Percentiles rank a stretch among this genome's conserved stretches.
Conservation (phyloP, 2,797 vertebrate genomes). For the Botia almorhae region DNA sequence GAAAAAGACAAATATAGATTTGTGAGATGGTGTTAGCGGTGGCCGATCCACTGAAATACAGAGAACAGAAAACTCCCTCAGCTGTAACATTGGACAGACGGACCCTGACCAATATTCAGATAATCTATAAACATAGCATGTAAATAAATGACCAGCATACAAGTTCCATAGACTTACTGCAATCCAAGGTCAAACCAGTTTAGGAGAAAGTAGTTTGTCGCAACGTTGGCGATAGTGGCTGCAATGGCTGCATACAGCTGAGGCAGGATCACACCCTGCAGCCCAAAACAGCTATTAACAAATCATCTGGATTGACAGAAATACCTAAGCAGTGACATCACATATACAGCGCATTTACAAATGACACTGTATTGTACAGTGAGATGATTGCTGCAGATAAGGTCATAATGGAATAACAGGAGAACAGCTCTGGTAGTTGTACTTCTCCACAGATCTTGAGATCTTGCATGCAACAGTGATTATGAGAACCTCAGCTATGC, state of each 20-base stretch:
- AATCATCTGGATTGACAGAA: background rate
- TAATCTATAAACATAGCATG: background rate
- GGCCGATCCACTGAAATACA: constrained; percentile 84
- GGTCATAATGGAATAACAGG: background rate
- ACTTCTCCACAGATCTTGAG: too few relatives aligned
- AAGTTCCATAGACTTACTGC: constrained; percentile 74
- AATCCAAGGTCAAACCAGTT: constrained; percentile 84
- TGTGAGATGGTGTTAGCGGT: constrained; percentile 83
- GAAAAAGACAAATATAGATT: constrained; percentile 77
- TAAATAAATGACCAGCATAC: constrained; percentile 23
- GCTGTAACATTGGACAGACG: background rate
- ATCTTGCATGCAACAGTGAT: background rate
- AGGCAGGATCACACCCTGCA: constrained; percentile 87
- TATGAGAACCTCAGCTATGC: background rate
- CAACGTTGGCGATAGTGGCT: constrained; percentile 83
- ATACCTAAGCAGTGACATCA: too few relatives aligned
- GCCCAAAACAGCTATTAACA: constrained; percentile 46
- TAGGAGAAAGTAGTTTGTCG: constrained; percentile 84
- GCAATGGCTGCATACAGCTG: constrained; percentile 81
- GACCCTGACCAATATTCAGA: background rate
- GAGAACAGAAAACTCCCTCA: background rate
- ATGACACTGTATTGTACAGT: too few relatives aligned
- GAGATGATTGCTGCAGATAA: too few relatives aligned
- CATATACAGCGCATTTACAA: too few relatives aligned
- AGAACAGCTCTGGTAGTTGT: background rate